A percentile compares a stretch with the other conserved stretches of the same genome.
These are phyloP conservation scores for Salvator merianae DNA, from an alignment of 2,113 vertebrate genomes.

Conservation along the genomic window DNA sequence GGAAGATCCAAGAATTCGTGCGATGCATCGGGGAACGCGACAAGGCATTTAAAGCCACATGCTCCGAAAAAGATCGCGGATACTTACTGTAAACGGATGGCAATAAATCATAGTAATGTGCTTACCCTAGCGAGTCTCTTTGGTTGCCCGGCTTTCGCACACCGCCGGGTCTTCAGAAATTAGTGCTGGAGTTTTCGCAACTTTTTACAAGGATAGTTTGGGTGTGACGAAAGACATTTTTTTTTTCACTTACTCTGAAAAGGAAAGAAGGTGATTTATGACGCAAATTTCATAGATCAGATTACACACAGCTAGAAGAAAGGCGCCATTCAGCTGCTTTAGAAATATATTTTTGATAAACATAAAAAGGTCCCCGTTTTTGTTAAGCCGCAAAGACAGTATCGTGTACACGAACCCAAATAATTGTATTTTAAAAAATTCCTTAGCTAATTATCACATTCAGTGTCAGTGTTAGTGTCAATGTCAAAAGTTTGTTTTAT, in stretches of 20 bases:
- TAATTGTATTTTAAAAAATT: not conserved
- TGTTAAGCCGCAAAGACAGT: not conserved
- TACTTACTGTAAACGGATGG: slow-evolving; percentile 49
- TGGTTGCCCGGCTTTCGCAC: not conserved
- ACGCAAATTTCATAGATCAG: not conserved
- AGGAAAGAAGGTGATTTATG: slow-evolving; percentile 41
- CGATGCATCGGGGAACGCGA: slow-evolving; percentile 75
- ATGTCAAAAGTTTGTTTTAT: not conserved
- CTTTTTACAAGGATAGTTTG: slow-evolving; percentile 39
- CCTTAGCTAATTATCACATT: not conserved
- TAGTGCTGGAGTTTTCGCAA: not conserved
- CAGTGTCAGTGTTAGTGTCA: no score
- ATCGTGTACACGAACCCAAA: not conserved
- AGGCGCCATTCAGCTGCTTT: no score
- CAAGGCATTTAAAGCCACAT: slow-evolving; percentile 73
- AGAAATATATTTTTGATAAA: no score
- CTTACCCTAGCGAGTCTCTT: slow-evolving; percentile 21
- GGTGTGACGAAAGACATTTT: slow-evolving; percentile 10
- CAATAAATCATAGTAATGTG: slow-evolving; percentile 34
- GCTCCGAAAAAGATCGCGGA: slow-evolving; percentile 62
- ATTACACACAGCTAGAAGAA: no score
- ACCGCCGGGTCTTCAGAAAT: not conserved
- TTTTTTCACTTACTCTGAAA: slow-evolving; percentile 13
- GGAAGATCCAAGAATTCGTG: slow-evolving; percentile 73
- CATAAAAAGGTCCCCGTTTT: no score